Conservation (phyloP, 2,113 vertebrate genomes). For the Upupa epops region DNA sequence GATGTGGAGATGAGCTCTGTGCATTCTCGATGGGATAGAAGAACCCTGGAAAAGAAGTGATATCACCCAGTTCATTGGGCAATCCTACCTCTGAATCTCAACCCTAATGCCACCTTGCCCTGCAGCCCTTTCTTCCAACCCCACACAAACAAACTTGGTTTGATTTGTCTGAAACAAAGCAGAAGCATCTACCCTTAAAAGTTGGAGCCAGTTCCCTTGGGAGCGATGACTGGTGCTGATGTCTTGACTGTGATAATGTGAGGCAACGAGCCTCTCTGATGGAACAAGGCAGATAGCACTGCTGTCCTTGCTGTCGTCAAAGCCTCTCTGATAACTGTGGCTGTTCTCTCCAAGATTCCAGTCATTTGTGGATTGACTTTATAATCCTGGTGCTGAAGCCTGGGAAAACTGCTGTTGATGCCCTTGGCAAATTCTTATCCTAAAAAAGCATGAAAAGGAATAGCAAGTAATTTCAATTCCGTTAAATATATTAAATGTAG, state of each 20-base stretch:
- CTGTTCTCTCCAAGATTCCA: constrained; percentile 19
- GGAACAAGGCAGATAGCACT: background rate
- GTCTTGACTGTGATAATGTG: constrained; percentile 5
- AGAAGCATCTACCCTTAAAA: background rate
- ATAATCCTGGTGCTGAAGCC: constrained; percentile 47
- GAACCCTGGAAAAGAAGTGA: constrained; percentile 1
- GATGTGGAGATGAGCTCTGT: background rate
- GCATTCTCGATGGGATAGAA: background rate
- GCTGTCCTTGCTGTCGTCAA: constrained; percentile 1
- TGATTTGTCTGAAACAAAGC: background rate
- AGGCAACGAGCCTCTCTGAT: background rate
- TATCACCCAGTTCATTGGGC: background rate
- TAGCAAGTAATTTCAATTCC: constrained; percentile 64
- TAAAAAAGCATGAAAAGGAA: constrained; percentile 62
- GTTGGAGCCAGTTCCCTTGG: background rate
- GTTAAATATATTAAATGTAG: constrained; percentile 55
- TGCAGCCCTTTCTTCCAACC: background rate
- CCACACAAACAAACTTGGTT: background rate
- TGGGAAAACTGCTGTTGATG: constrained; percentile 63
- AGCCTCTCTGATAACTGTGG: constrained; percentile 49
- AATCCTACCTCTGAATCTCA: background rate
- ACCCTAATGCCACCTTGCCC: background rate
- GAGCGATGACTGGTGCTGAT: background rate
- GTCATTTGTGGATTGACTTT: constrained; percentile 47
- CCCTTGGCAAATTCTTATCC: constrained; percentile 59